A percentile compares a stretch with the other conserved stretches of the same genome.
These are phyloP conservation scores for Antedon mediterranea DNA, from an alignment of 53 echinoderm and acorn worm species.

Conservation along the genomic window DNA sequence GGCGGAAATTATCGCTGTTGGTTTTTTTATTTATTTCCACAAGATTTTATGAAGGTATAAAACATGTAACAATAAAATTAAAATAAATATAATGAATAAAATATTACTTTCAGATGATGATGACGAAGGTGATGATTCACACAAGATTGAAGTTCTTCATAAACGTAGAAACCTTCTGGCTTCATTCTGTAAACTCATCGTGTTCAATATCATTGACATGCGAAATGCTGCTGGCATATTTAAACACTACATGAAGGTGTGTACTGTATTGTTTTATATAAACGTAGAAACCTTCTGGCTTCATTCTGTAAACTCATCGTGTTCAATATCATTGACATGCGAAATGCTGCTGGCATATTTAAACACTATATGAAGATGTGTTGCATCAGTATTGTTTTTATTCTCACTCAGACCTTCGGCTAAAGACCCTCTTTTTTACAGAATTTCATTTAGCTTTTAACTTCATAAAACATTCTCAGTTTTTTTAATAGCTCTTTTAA, in stretches of 20 bases:
- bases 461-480: too few species aligned
- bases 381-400: too few species aligned
- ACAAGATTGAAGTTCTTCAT: constrained; percentile 96
- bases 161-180: constrained; percentile 94
- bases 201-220: constrained; percentile 99
- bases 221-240: constrained; percentile 95
- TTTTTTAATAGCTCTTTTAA: too few species aligned
- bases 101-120: constrained; percentile 55
- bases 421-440: too few species aligned
- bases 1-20: too few species aligned
- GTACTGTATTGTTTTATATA: constrained; percentile 21
- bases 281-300: constrained; percentile 88
- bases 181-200: constrained; percentile 95
- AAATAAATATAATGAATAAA: background rate
- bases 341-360: constrained; percentile 94
- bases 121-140: constrained; percentile 89
- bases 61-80: too few species aligned
- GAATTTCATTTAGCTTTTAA: too few species aligned
- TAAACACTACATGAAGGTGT: constrained; percentile 98
- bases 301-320: constrained; percentile 98
- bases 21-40: too few species aligned
- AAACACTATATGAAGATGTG: constrained; percentile 99
- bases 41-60: too few species aligned
- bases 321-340: constrained; percentile 98
- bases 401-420: too few species aligned